These are phyloP conservation scores for Melieria crassipennis DNA, from an alignment of 2,888 invertebrate genomes.

Conservation along the genomic window DNA sequence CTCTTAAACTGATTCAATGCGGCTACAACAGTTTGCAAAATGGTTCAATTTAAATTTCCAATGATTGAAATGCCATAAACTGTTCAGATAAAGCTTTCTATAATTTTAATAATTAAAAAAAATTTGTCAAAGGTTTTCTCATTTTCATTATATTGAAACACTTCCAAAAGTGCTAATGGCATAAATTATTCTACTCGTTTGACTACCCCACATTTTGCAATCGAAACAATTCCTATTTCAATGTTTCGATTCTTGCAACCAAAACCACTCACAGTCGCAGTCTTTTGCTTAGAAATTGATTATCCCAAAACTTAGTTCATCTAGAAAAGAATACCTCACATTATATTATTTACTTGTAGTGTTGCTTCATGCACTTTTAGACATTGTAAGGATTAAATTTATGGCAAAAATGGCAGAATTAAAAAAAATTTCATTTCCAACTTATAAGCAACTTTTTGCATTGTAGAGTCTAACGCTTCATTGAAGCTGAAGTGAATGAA, in stretches of 20 bases:
- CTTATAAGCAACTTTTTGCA: too few species aligned
- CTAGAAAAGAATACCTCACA: constrained; percentile 12
- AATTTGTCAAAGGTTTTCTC: neutral
- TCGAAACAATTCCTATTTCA: neutral
- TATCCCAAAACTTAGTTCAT: too few species aligned
- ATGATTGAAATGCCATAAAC: neutral
- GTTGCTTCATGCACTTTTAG: too few species aligned
- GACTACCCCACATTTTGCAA: neutral
- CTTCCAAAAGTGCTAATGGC: neutral
- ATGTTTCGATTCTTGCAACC: neutral
- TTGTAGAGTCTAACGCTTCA: too few species aligned
- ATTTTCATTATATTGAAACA: neutral
- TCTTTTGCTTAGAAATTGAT: constrained; percentile 10
- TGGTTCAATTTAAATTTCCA: neutral
- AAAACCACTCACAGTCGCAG: neutral
- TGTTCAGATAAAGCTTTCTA: neutral
- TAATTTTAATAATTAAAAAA: neutral
- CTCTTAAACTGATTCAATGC: too few species aligned
- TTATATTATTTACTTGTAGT: constrained; percentile 8
- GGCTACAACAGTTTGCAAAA: too few species aligned
- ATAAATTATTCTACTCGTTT: neutral
- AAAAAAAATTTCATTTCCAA: too few species aligned
- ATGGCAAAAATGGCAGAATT: too few species aligned
- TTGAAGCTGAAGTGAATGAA: too few species aligned
- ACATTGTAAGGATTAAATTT: too few species aligned